phyloP scores from a whole-genome alignment of 2,888 invertebrate species.

The Nomada fucata region DNA sequence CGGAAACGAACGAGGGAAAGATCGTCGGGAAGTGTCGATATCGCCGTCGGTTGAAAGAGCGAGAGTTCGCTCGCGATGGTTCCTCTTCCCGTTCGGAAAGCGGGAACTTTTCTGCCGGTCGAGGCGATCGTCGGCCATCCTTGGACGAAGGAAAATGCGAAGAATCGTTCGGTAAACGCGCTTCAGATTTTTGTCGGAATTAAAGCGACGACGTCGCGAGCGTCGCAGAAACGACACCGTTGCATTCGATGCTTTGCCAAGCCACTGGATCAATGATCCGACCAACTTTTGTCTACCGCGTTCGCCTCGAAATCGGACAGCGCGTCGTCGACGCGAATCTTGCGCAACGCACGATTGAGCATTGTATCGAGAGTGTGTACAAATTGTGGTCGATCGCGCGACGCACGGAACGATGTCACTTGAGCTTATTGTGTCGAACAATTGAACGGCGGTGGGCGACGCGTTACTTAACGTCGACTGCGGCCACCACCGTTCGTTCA shows the following conservation, averaged over 20 bases:
- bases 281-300: slow-evolving; percentile 35
- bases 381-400: slow-evolving; percentile 27
- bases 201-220: not conserved
- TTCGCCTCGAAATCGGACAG: slow-evolving; percentile 40
- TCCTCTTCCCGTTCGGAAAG: slow-evolving; percentile 12
- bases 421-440: slow-evolving; percentile 40
- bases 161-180: too few relatives aligned
- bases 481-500: not conserved
- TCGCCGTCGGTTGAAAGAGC: slow-evolving; percentile 31
- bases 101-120: not conserved
- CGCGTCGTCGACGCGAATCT: slow-evolving; percentile 33
- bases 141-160: too few relatives aligned
- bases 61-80: not conserved
- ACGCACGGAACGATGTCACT: slow-evolving; percentile 25
- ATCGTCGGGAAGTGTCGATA: slow-evolving; percentile 63
- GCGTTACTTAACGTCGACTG: slow-evolving; percentile 22
- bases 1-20: slow-evolving; percentile 46
- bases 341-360: slow-evolving; percentile 41
- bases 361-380: slow-evolving; percentile 37
- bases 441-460: slow-evolving; percentile 38
- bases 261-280: not conserved
- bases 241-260: slow-evolving; percentile 27
- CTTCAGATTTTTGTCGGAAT: not conserved
- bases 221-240: slow-evolving; percentile 11
- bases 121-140: not conserved